These are phyloP conservation scores for Rugalucina vietnamica DNA, from an alignment of 2,888 invertebrate genomes.

Conservation along the genomic window DNA sequence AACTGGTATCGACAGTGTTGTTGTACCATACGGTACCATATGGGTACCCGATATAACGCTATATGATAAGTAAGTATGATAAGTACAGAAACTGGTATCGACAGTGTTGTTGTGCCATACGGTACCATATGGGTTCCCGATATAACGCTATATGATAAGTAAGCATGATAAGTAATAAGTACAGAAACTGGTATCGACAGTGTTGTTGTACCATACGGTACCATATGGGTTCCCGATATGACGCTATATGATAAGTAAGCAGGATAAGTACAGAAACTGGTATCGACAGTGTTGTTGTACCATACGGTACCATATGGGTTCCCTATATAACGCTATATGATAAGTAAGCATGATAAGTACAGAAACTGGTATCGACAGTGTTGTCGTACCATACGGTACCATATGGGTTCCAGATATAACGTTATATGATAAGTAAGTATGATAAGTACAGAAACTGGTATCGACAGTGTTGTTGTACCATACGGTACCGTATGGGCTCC, in stretches of 20 bases:
- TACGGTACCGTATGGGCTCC: no score
- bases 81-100: constrained; percentile 49
- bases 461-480: no score
- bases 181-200: no score
- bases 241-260: no score
- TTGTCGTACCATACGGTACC: constrained; percentile 56
- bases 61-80: constrained; percentile 67
- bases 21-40: constrained; percentile 53
- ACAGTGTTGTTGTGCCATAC: constrained; percentile 57
- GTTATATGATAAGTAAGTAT: constrained; percentile 69
- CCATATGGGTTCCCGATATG: no score
- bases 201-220: no score
- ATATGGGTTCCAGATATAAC: constrained; percentile 71
- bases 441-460: neutral
- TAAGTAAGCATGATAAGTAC: constrained; percentile 61
- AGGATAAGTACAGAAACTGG: constrained; percentile 58
- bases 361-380: constrained; percentile 50
- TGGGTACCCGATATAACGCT: constrained; percentile 71
- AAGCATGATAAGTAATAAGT: no score
- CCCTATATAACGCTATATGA: constrained; percentile 70
- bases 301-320: constrained; percentile 58
- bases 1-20: constrained; percentile 55
- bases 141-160: constrained; percentile 70
- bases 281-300: constrained; percentile 52
- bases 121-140: constrained; percentile 67